phyloP scores from a whole-genome alignment of 1,140 invertebrate species.

The Aradophagus sp. region DNA sequence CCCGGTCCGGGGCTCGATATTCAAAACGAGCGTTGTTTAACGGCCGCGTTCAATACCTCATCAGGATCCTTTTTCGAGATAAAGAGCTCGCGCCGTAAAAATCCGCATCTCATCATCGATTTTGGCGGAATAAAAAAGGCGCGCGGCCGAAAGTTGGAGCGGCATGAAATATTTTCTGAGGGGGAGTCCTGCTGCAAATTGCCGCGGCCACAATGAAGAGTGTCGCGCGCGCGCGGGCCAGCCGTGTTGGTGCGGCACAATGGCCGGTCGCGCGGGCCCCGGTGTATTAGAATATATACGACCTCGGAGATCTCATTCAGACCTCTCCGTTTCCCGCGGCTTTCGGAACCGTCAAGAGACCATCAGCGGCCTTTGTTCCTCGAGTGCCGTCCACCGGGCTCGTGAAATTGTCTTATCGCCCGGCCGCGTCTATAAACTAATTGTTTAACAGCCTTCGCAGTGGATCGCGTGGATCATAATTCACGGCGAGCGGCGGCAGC shows the following conservation, averaged over 20 bases:
- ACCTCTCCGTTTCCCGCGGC: constrained; percentile 40
- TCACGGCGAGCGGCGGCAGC: too few relatives aligned
- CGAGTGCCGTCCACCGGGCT: constrained; percentile 26
- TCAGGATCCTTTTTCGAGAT: constrained; percentile 12
- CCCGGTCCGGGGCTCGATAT: background rate
- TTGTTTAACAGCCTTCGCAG: too few relatives aligned
- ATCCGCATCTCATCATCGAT: constrained; percentile 42
- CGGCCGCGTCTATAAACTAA: too few relatives aligned
- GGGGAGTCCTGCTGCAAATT: constrained; percentile 45
- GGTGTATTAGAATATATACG: constrained; percentile 45
- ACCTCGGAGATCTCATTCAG: constrained; percentile 37
- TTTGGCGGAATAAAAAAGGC: constrained; percentile 34
- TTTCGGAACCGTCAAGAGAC: constrained; percentile 45
- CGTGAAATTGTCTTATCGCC: constrained; percentile 27
- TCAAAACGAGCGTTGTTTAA: constrained; percentile 8
- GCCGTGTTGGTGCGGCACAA: constrained; percentile 39
- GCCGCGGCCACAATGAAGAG: constrained; percentile 40
- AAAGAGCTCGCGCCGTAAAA: constrained; percentile 26
- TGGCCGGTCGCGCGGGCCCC: constrained; percentile 24
- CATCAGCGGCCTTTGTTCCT: constrained; percentile 42
- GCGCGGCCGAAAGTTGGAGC: constrained; percentile 38
- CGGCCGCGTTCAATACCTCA: constrained; percentile 9
- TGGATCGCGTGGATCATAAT: too few relatives aligned
- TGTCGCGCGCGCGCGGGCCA: too few relatives aligned
- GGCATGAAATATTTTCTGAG: constrained; percentile 46